Conservation (phyloP, 2,797 vertebrate genomes). For the Lates japonicus region DNA sequence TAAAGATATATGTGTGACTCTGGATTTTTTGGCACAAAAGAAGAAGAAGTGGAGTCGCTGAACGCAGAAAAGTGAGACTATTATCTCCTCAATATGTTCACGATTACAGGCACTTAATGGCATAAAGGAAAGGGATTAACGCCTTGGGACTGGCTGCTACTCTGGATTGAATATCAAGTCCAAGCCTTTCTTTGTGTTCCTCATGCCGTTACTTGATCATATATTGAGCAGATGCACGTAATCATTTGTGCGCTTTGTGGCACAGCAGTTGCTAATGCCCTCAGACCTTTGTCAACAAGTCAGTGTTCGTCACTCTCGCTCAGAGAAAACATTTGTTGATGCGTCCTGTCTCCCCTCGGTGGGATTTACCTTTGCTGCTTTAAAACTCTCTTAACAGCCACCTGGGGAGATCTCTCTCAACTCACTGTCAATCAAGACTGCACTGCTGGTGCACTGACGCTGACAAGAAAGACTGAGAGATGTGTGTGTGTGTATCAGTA, state of each 20-base stretch:
- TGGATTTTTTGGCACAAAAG: background rate
- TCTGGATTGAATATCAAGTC: background rate
- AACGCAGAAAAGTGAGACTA: background rate
- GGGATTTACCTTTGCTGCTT: slow-evolving; percentile 23
- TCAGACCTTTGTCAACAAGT: background rate
- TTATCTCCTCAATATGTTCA: background rate
- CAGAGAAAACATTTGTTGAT: slow-evolving; percentile 7
- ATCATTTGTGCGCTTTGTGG: background rate
- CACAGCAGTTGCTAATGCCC: background rate
- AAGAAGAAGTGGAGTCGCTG: background rate
- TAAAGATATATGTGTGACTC: background rate
- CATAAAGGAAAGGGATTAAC: background rate
- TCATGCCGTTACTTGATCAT: background rate
- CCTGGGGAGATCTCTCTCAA: slow-evolving; percentile 7
- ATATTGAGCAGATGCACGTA: background rate
- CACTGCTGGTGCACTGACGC: slow-evolving; percentile 1
- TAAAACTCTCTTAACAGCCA: slow-evolving; percentile 21
- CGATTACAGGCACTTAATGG: background rate
- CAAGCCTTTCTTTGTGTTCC: background rate
- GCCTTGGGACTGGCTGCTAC: background rate
- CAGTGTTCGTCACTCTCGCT: background rate
- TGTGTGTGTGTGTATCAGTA: background rate
- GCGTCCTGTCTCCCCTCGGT: background rate
- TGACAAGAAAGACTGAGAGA: slow-evolving; percentile 7
- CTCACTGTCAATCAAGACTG: slow-evolving; percentile 10